These are phyloP conservation scores for Apamea monoglypha DNA, from an alignment of 2,888 invertebrate genomes.

Conservation along the genomic window DNA sequence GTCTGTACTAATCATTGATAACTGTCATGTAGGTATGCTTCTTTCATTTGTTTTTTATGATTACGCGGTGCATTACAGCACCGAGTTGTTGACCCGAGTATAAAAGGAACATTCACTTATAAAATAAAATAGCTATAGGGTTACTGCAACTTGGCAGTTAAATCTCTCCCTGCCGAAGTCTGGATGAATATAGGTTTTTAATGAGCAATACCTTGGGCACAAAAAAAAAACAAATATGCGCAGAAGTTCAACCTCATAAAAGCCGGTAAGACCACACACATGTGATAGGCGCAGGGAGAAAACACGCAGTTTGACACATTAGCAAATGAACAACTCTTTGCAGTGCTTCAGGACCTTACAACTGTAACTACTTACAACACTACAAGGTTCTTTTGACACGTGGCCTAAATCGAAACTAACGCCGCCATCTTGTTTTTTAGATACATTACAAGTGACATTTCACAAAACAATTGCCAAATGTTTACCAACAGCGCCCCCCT, in stretches of 20 bases:
- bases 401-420: background rate
- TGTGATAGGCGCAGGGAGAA: background rate
- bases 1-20: no score
- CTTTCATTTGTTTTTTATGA: background rate
- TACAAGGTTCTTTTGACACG: background rate
- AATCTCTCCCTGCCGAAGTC: constrained; percentile 21
- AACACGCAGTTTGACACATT: background rate
- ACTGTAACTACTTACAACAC: background rate
- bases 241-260: constrained; percentile 3
- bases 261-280: background rate
- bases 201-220: constrained; percentile 10
- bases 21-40: background rate
- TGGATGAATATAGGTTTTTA: constrained; percentile 10
- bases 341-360: background rate
- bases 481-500: background rate
- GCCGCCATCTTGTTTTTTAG: background rate
- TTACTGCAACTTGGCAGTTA: background rate
- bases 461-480: background rate
- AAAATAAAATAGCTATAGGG: background rate
- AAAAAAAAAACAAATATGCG: constrained; percentile 4
- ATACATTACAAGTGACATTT: background rate
- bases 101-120: background rate
- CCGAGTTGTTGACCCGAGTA: background rate
- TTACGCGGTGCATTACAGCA: background rate
- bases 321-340: background rate